phyloP scores from a whole-genome alignment of 2,797 vertebrate genomes.

The Loris lydekkerianus region DNA sequence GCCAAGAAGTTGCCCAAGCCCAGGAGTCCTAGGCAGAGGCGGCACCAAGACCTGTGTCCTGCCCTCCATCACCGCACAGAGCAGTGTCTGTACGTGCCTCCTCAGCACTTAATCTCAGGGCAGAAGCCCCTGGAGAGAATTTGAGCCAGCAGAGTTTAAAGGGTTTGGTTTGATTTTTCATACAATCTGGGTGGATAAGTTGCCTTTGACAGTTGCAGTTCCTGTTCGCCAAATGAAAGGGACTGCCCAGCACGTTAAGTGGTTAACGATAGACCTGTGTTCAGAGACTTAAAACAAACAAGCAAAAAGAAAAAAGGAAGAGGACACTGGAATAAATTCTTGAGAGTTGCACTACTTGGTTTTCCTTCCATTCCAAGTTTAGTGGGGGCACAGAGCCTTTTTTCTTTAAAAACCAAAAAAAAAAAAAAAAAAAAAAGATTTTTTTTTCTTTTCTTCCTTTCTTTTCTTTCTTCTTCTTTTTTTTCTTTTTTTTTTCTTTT shows the following conservation, averaged over 20 bases:
- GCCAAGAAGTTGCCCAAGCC: constrained; percentile 93
- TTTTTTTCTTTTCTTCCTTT: too few species aligned
- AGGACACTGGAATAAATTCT: constrained; percentile 93
- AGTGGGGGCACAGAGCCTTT: constrained; percentile 88
- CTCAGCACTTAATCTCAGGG: constrained; percentile 60
- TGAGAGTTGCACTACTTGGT: constrained; percentile 90
- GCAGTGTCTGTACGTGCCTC: constrained; percentile 77
- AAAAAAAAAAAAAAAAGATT: too few species aligned
- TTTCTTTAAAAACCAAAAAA: constrained; percentile 39
- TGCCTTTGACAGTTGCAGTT: constrained; percentile 77
- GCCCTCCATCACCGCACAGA: constrained; percentile 19
- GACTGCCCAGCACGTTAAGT: constrained; percentile 74
- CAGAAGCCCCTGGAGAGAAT: constrained; percentile 30
- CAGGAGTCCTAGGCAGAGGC: constrained; percentile 86
- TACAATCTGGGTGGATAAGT: constrained; percentile 68
- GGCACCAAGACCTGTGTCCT: constrained; percentile 66
- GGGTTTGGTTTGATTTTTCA: constrained; percentile 72
- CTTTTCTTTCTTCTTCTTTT: too few species aligned
- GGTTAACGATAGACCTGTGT: constrained; percentile 77
- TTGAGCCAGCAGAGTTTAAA: constrained; percentile 56
- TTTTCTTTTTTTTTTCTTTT: too few species aligned
- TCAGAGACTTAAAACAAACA: constrained; percentile 85
- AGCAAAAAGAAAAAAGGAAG: background rate
- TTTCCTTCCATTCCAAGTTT: constrained; percentile 91
- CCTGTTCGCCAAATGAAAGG: constrained; percentile 86